Base-by-base conservation (phyloP, 2,797 vertebrate genomes). In the Austrolebias charrua region DNA sequence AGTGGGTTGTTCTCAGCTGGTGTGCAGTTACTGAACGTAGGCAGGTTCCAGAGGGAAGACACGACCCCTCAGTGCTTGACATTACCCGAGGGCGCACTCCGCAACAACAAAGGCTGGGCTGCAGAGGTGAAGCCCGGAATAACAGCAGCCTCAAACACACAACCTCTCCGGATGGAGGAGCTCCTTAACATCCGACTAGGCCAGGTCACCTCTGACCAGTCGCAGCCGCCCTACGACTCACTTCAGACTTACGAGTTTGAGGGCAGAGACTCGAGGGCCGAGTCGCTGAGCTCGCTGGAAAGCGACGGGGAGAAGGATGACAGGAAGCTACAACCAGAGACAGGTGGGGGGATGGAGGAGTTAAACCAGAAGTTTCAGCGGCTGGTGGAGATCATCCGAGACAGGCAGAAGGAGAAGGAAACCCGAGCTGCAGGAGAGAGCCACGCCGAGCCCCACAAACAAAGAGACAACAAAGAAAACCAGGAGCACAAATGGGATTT, bases 171-270 rank as follows among this genome's bases (percentile, higher is more conserved):
- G 3, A 93, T 96, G 88, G 93, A 93, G 28, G 92, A 93, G 76
- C 92, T 96, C 33, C 88, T 96, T 51, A 93, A 91, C 2, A 89
- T 94, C 78, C 92, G 94, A 4, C 89, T 97, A 54, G 91, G 90
- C 1, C 92, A 90, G 83, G 95, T 95, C 12, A 95, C 94, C 60
- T 92, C 92, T 49, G 95, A 97, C 89, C 94, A 93, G 63, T 87
- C 93, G 1, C 94, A 95, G 82, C 95, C 95, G 0, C 95, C 95
- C 0, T 96, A 95, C 31, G 95, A 97, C 86, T 97, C 95, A 1
- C 91, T 97, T 82, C 95, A 96, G 91, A 95, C 95, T 57, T 96
- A 96, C 0, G 94, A 95, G 80, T 94, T 95, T 0, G 95, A 96
- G 86, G 95, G 95, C 11, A 88, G 87, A 2, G 94, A 94, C 43